Conservation (phyloP, 2,888 invertebrate genomes). For the Urechis unicinctus region DNA sequence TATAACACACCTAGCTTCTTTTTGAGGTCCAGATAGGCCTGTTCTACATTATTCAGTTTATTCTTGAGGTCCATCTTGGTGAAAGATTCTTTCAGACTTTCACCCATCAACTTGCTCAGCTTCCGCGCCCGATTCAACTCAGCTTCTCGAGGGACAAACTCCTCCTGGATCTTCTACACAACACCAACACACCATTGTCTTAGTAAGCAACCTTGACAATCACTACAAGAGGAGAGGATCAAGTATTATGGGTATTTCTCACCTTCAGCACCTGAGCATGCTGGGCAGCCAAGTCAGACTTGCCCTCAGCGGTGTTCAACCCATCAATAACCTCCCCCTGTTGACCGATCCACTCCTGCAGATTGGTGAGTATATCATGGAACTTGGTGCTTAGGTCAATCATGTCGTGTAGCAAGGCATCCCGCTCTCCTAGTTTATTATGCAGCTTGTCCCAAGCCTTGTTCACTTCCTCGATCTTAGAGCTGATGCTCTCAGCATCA, state of each 20-base stretch:
- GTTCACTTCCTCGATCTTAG: conserved; percentile 61
- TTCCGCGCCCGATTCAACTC: conserved; percentile 33
- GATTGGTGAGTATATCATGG: conserved; percentile 75
- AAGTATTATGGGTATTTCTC: too few species aligned
- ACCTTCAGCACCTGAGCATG: conserved; percentile 77
- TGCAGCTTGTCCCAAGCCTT: conserved; percentile 74
- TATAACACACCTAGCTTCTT: conserved; percentile 35
- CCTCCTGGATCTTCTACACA: conserved; percentile 8
- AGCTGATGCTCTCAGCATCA: conserved; percentile 35
- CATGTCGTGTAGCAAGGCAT: conserved; percentile 79
- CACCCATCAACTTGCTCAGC: conserved; percentile 76
- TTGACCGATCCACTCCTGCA: conserved; percentile 78
- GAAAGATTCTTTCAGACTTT: conserved; percentile 81
- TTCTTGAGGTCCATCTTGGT: conserved; percentile 84
- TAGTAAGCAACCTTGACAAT: too few species aligned
- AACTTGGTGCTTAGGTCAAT: conserved; percentile 89
- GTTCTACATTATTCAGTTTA: conserved; percentile 77
- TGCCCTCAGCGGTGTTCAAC: conserved; percentile 56
- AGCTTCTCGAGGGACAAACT: conserved; percentile 8
- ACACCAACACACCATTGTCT: not conserved
- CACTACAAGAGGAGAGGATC: not conserved
- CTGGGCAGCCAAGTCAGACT: conserved; percentile 70
- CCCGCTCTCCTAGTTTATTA: conserved; percentile 77
- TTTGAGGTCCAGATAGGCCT: conserved; percentile 80
- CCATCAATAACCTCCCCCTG: conserved; percentile 83